These are phyloP conservation scores for Nematolebias whitei DNA, from an alignment of 2,113 vertebrate species.

Conservation along the genomic window DNA sequence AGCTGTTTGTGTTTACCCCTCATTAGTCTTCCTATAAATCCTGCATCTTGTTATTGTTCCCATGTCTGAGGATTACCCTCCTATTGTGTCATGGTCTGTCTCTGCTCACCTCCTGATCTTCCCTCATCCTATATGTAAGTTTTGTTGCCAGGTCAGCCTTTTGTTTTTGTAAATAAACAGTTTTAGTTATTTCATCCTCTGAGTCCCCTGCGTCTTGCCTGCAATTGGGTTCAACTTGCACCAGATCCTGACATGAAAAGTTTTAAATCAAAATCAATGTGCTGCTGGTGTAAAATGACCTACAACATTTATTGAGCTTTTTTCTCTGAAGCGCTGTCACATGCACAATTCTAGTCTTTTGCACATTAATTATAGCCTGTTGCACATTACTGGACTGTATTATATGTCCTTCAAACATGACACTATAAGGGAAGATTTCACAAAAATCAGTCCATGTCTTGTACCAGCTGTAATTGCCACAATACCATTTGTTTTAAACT, in stretches of 20 bases:
- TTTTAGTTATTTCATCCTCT: too few species aligned
- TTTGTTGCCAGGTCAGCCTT: too few species aligned
- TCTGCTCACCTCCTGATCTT: too few species aligned
- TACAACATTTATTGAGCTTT: not conserved
- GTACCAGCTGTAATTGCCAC: not conserved
- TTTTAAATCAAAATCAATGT: not conserved
- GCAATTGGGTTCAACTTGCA: too few species aligned
- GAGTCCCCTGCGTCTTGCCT: too few species aligned
- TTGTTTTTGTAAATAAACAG: not conserved
- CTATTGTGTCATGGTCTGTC: too few species aligned
- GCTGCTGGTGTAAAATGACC: not conserved
- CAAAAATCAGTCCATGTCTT: not conserved
- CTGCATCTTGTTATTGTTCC: too few species aligned
- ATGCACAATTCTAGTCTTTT: not conserved
- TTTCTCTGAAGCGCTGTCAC: not conserved
- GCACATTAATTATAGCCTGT: not conserved
- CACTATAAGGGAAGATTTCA: not conserved
- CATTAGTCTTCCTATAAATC: too few species aligned
- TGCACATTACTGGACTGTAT: not conserved
- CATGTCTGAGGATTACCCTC: too few species aligned
- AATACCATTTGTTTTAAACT: constrained; percentile 2
- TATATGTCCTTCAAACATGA: not conserved
- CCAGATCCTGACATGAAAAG: too few species aligned
- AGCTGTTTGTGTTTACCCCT: too few species aligned
- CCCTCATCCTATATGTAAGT: too few species aligned